Percentiles rank a stretch among this genome's conserved stretches.
Evolutionary conservation across 2,797 vertebrate genomes (phyloP).

Genomic region (Siniperca obscura): DNA sequence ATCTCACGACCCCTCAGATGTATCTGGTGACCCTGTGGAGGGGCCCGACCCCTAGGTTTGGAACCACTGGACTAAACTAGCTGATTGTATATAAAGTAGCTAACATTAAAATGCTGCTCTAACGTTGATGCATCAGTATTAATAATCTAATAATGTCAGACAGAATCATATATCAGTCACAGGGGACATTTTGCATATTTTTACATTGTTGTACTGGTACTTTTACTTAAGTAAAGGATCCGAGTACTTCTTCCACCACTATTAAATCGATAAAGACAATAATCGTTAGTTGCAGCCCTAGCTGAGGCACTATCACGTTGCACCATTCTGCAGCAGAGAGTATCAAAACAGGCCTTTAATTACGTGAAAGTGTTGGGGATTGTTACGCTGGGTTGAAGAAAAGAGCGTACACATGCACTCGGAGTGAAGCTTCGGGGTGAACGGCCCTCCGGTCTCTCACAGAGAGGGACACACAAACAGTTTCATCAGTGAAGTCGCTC

Average conservation of each 20-base stretch:
- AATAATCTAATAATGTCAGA: background rate
- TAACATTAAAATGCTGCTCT: background rate
- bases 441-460: slow-evolving; percentile 45
- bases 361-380: background rate
- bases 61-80: background rate
- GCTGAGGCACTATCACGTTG: background rate
- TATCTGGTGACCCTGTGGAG: background rate
- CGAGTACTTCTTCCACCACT: background rate
- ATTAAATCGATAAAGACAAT: no score
- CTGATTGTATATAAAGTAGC: no score
- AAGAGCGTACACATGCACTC: background rate
- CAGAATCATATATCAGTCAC: background rate
- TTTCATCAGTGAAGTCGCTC: background rate
- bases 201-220: background rate
- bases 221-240: background rate
- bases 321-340: background rate
- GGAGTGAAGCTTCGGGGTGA: slow-evolving; percentile 51
- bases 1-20: background rate
- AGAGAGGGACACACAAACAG: background rate
- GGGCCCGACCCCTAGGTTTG: background rate
- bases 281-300: background rate
- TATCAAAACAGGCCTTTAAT: no score
- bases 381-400: no score
- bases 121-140: background rate
- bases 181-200: no score